These are phyloP conservation scores for Holcopasites calliopsidis DNA, from an alignment of 1,140 invertebrate species.

Conservation along the genomic window DNA sequence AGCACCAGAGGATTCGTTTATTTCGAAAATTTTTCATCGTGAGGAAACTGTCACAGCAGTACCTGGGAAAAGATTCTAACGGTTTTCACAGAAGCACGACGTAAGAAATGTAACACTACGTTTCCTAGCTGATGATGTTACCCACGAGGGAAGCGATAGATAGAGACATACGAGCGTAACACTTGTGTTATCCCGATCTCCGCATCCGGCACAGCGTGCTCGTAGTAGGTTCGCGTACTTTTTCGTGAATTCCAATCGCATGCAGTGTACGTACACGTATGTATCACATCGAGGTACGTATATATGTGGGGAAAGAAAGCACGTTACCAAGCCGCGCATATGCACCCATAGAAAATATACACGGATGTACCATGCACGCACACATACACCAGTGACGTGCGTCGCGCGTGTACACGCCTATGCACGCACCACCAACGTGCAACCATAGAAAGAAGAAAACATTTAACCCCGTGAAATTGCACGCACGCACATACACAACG, in stretches of 20 bases:
- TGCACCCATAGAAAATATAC: slow-evolving; percentile 31
- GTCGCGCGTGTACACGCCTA: slow-evolving; percentile 32
- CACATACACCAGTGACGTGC: slow-evolving; percentile 30
- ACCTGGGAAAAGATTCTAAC: slow-evolving; percentile 15
- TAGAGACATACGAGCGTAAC: slow-evolving; percentile 15
- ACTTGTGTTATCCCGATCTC: slow-evolving; percentile 20
- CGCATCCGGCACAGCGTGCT: slow-evolving; percentile 27
- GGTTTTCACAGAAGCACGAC: slow-evolving; percentile 12
- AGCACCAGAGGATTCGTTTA: neutral
- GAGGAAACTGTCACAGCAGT: neutral
- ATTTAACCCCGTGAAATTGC: slow-evolving; percentile 24
- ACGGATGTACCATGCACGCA: slow-evolving; percentile 8
- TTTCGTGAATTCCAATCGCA: slow-evolving; percentile 45
- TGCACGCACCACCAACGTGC: slow-evolving; percentile 50
- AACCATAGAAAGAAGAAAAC: slow-evolving; percentile 39
- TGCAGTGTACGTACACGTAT: slow-evolving; percentile 28
- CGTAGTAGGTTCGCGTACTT: slow-evolving; percentile 24
- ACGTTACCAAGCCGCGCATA: slow-evolving; percentile 22
- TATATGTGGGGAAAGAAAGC: slow-evolving; percentile 14
- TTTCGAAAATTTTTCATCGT: neutral
- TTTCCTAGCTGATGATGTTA: slow-evolving; percentile 24
- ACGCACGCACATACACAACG: slow-evolving; percentile 3
- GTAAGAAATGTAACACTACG: slow-evolving; percentile 24
- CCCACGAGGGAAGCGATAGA: slow-evolving; percentile 27
- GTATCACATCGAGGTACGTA: neutral